Percentiles rank a stretch among this genome's conserved stretches.
Evolutionary conservation across 53 echinoderm and acorn worm species (phyloP).

Genomic region (Hippasteria phrygiana): DNA sequence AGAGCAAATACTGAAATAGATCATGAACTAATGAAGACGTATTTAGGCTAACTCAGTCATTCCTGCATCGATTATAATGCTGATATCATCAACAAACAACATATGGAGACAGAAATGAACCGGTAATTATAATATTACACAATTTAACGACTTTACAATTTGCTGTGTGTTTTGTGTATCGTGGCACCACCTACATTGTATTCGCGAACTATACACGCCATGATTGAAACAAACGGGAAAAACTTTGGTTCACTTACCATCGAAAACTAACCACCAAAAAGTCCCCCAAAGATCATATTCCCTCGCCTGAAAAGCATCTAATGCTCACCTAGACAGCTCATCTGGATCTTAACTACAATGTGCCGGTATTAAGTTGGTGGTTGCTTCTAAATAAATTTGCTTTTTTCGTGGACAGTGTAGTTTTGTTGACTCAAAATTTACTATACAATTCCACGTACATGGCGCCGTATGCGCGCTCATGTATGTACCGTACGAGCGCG

Average conservation of each 20-base stretch:
- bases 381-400: conserved; percentile 27
- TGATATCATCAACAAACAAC: no score
- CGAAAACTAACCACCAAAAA: conserved; percentile 12
- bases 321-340: conserved; percentile 27
- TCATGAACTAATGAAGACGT: no score
- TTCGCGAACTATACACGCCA: no score
- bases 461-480: not conserved
- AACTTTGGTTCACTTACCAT: conserved; percentile 38
- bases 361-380: not conserved
- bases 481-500: not conserved
- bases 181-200: no score
- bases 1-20: no score
- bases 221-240: not conserved
- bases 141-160: no score
- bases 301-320: not conserved
- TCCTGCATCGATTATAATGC: no score
- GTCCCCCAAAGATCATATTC: not conserved
- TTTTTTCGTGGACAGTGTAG: not conserved
- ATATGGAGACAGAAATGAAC: no score
- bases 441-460: not conserved
- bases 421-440: conserved; percentile 25
- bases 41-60: no score
- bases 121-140: no score
- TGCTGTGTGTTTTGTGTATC: no score
- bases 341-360: not conserved